These are phyloP conservation scores for Temnothorax longispinosus DNA, from an alignment of 1,140 invertebrate species.

Conservation along the genomic window DNA sequence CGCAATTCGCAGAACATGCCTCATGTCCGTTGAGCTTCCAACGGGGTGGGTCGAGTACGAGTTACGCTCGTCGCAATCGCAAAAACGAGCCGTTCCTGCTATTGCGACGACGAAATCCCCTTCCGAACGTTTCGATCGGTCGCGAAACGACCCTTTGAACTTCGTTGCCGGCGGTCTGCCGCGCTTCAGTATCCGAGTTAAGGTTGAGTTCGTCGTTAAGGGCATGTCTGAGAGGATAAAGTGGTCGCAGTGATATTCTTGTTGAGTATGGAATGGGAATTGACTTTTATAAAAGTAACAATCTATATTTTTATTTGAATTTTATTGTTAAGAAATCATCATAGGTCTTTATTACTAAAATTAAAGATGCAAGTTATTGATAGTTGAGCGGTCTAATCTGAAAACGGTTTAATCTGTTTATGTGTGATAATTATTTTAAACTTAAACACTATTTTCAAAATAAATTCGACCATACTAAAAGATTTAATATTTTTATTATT, in stretches of 20 bases:
- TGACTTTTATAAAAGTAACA: not conserved
- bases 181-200: constrained; percentile 32
- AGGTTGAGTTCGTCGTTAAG: constrained; percentile 50
- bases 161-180: constrained; percentile 42
- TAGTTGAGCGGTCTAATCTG: not conserved
- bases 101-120: constrained; percentile 28
- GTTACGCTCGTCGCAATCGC: constrained; percentile 44
- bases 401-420: not conserved
- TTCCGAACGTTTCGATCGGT: constrained; percentile 52
- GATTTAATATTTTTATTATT: not conserved
- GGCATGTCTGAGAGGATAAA: constrained; percentile 36
- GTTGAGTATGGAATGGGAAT: not conserved
- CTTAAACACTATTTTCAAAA: not conserved
- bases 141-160: constrained; percentile 67
- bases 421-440: not conserved
- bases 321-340: not conserved
- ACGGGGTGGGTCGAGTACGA: constrained; percentile 25
- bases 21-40: constrained; percentile 37
- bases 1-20: constrained; percentile 69
- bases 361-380: not conserved
- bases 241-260: not conserved
- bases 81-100: constrained; percentile 46
- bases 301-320: not conserved
- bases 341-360: not conserved
- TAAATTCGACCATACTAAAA: not conserved